phyloP scores from a whole-genome alignment of 2,888 invertebrate species.

The Aporophyla lueneburgensis region DNA sequence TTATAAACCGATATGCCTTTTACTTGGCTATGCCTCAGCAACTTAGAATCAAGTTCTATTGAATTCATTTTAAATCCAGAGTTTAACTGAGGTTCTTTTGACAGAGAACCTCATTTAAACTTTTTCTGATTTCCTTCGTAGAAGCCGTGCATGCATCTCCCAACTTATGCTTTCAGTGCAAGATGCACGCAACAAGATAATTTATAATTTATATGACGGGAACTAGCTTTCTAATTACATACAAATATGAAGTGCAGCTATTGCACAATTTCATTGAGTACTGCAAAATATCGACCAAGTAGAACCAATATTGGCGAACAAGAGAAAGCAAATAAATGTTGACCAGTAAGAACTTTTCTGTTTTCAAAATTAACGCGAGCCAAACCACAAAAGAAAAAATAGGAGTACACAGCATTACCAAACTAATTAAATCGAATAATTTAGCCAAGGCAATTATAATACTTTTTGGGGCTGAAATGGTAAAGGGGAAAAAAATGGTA shows the following conservation, averaged over 20 bases:
- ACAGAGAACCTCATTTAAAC: background rate
- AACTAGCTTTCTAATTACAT: background rate
- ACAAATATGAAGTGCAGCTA: background rate
- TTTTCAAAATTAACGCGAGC: slow-evolving; percentile 29
- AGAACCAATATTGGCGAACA: slow-evolving; percentile 12
- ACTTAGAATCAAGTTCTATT: background rate
- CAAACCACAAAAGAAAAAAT: slow-evolving; percentile 4
- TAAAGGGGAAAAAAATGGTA: slow-evolving; percentile 29
- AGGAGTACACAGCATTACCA: slow-evolving; percentile 35
- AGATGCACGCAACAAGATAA: too few relatives aligned
- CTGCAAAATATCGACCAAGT: background rate
- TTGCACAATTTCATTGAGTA: background rate
- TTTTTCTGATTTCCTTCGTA: background rate
- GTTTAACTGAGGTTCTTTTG: background rate
- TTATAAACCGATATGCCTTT: background rate
- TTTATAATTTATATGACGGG: background rate
- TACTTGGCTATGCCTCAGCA: background rate
- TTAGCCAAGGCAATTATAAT: slow-evolving; percentile 54
- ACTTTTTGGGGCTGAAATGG: slow-evolving; percentile 44
- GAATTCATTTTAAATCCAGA: background rate
- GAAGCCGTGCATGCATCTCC: background rate
- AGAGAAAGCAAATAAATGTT: background rate
- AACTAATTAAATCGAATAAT: slow-evolving; percentile 55
- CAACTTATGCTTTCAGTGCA: background rate
- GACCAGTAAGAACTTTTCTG: slow-evolving; percentile 18